Evolutionary conservation across 2,113 vertebrate genomes (phyloP).

Genomic region (Anolis sagrei): DNA sequence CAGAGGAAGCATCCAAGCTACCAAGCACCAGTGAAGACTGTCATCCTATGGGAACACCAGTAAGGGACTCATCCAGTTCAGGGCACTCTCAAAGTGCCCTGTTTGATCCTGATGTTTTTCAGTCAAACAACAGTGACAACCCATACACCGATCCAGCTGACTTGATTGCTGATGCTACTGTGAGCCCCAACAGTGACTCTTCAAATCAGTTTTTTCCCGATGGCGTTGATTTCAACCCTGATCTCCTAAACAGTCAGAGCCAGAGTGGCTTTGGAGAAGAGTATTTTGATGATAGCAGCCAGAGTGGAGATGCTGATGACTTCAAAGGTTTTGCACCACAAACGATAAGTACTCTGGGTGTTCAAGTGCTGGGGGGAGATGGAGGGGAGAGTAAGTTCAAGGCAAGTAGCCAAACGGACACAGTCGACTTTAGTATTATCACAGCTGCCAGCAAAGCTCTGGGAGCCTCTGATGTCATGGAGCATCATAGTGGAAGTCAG

Average conservation of each 20-base stretch:
- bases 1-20: slow-evolving; percentile 92
- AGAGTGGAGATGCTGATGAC: slow-evolving; percentile 92
- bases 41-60: slow-evolving; percentile 89
- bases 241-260: slow-evolving; percentile 89
- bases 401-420: slow-evolving; percentile 74
- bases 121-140: slow-evolving; percentile 91
- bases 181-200: slow-evolving; percentile 92
- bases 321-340: slow-evolving; percentile 90
- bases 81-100: slow-evolving; percentile 93
- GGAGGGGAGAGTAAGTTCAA: slow-evolving; percentile 81
- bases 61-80: slow-evolving; percentile 96
- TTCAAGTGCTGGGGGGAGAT: slow-evolving; percentile 78
- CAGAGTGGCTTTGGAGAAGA: slow-evolving; percentile 87
- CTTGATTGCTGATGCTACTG: slow-evolving; percentile 91
- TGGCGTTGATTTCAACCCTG: slow-evolving; percentile 94
- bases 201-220: slow-evolving; percentile 94
- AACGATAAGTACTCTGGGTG: slow-evolving; percentile 77
- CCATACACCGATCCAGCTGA: slow-evolving; percentile 94
- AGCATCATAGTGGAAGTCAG: slow-evolving; percentile 88
- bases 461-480: slow-evolving; percentile 88
- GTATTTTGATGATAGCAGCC: slow-evolving; percentile 95
- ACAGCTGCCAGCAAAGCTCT: slow-evolving; percentile 78
- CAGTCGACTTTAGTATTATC: slow-evolving; percentile 84
- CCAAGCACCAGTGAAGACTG: slow-evolving; percentile 86
- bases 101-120: slow-evolving; percentile 96